Conservation (phyloP, 2,888 invertebrate genomes). For the Thalpophila matura region DNA sequence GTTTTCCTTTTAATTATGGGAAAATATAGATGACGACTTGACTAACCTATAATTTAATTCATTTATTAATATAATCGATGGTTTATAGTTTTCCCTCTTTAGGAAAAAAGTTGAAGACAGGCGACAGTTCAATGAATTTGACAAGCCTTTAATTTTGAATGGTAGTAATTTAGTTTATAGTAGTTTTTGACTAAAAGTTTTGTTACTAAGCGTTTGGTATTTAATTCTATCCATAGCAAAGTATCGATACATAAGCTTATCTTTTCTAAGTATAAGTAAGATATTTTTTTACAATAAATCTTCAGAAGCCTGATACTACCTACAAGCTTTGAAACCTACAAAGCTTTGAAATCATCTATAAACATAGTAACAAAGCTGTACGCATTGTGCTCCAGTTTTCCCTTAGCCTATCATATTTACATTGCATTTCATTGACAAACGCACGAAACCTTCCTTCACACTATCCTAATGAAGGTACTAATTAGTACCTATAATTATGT, state of each 20-base stretch:
- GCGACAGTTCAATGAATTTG: too few relatives aligned
- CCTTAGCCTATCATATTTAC: slow-evolving; percentile 1
- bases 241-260: too few relatives aligned
- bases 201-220: too few relatives aligned
- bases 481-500: slow-evolving; percentile 20
- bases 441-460: slow-evolving; percentile 6
- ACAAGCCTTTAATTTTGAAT: too few relatives aligned
- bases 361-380: slow-evolving; percentile 18
- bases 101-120: too few relatives aligned
- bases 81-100: too few relatives aligned
- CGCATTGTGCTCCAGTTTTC: slow-evolving; percentile 22
- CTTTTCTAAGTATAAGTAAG: too few relatives aligned
- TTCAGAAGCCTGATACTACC: neutral
- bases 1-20: slow-evolving; percentile 3
- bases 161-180: too few relatives aligned
- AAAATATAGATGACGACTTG: neutral
- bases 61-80: neutral
- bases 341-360: slow-evolving; percentile 23
- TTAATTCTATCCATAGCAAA: too few relatives aligned
- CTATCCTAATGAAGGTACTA: slow-evolving; percentile 20
- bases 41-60: neutral
- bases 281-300: too few relatives aligned
- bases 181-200: too few relatives aligned
- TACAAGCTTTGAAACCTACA: slow-evolving; percentile 5
- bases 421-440: slow-evolving; percentile 8